Percentiles rank a stretch among this genome's conserved stretches.
These are phyloP conservation scores for Coptodon rendalli DNA, from an alignment of 2,113 vertebrate species.

Conservation along the genomic window DNA sequence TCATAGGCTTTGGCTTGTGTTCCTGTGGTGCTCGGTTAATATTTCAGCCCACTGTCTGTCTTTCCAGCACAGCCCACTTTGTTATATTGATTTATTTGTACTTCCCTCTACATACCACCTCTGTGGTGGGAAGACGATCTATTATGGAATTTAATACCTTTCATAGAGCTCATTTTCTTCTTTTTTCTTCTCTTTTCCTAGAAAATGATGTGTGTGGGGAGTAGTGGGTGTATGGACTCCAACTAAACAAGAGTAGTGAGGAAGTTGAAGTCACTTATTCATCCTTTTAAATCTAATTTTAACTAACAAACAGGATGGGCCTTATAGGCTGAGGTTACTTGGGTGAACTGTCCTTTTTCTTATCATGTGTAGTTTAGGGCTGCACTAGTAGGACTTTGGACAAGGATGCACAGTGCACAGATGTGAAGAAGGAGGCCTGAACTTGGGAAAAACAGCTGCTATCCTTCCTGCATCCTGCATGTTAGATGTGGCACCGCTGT, in stretches of 20 bases:
- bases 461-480: conserved; percentile 61
- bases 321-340: background rate
- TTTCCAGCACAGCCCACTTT: conserved; percentile 46
- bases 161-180: conserved; percentile 50
- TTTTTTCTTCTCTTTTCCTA: background rate
- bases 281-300: background rate
- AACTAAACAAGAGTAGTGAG: background rate
- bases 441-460: conserved; percentile 4
- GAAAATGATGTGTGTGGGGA: background rate
- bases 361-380: background rate
- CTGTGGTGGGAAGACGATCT: conserved; percentile 57
- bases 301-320: conserved; percentile 21
- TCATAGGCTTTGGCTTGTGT: conserved; percentile 64
- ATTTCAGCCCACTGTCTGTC: conserved; percentile 64
- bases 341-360: background rate
- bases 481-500: conserved; percentile 3
- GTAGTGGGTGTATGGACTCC: background rate
- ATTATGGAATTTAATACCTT: conserved; percentile 68
- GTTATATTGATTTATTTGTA: conserved; percentile 71
- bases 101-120: conserved; percentile 36
- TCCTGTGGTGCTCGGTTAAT: conserved; percentile 68
- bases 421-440: conserved; percentile 46
- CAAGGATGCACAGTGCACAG: conserved; percentile 2
- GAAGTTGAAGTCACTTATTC: conserved; percentile 34
- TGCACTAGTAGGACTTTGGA: background rate